Conservation (phyloP, 2,113 vertebrate species). For the Paralichthys olivaceus region DNA sequence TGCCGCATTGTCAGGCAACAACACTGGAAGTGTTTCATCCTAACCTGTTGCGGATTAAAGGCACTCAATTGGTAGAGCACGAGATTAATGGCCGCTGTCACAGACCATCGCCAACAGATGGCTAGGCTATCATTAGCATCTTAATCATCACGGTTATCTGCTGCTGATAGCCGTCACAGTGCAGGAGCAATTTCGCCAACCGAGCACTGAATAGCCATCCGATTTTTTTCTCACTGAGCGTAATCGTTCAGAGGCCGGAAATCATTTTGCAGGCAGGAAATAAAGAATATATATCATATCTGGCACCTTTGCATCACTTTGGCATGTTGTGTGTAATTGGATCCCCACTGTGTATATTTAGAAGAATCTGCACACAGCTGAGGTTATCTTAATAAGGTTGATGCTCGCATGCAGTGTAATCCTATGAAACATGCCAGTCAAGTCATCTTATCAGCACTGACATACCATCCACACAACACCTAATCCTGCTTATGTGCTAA, state of each 20-base stretch:
- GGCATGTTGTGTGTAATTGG: slow-evolving; percentile 10
- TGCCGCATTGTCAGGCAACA: slow-evolving; percentile 2
- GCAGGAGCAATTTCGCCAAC: slow-evolving; percentile 26
- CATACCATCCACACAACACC: slow-evolving; percentile 54
- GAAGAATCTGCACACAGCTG: neutral
- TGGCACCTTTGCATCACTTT: slow-evolving; percentile 9
- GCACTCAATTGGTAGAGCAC: neutral
- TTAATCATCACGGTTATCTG: slow-evolving; percentile 46
- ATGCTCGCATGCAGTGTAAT: slow-evolving; percentile 48
- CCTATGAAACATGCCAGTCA: slow-evolving; percentile 54
- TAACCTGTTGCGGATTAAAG: slow-evolving; percentile 48
- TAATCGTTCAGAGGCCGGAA: slow-evolving; percentile 3
- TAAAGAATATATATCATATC: slow-evolving; percentile 25
- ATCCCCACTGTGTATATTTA: neutral
- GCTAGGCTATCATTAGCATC: slow-evolving; percentile 65
- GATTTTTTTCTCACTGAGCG: slow-evolving; percentile 9
- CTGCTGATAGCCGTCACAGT: slow-evolving; percentile 23
- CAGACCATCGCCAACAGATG: slow-evolving; percentile 38
- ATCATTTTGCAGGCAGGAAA: slow-evolving; percentile 26
- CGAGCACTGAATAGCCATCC: neutral
- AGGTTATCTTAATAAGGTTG: slow-evolving; percentile 38
- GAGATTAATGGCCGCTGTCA: slow-evolving; percentile 46
- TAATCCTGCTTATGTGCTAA: slow-evolving; percentile 69
- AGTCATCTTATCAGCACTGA: slow-evolving; percentile 61
- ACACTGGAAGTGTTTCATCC: slow-evolving; percentile 41